phyloP scores from a whole-genome alignment of 1,140 invertebrate species.

The Papilio aristodemus region DNA sequence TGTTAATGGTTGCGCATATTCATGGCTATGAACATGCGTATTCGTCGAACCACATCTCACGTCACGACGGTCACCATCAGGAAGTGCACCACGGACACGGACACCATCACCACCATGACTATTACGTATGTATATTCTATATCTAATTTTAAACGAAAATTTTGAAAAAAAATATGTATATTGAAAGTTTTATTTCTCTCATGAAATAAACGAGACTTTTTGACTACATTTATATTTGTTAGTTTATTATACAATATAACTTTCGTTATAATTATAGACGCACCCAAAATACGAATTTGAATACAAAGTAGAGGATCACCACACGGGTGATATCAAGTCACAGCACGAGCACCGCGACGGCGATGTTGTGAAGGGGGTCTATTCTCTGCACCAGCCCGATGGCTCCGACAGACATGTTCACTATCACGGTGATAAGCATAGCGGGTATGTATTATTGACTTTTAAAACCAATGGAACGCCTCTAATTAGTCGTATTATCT shows the following conservation, averaged over 20 bases:
- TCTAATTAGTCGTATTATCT: too few species aligned
- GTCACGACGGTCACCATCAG: conserved; percentile 45
- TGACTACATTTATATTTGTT: too few species aligned
- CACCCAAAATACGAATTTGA: conserved; percentile 49
- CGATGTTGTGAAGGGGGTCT: conserved; percentile 81
- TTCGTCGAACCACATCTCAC: conserved; percentile 53
- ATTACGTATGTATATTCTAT: too few species aligned
- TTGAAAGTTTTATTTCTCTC: too few species aligned
- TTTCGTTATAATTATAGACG: conserved; percentile 37
- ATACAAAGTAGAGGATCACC: conserved; percentile 66
- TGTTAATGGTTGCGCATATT: conserved; percentile 17
- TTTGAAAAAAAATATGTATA: too few species aligned
- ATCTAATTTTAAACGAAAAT: background rate
- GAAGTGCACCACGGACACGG: conserved; percentile 8
- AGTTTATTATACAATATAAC: too few species aligned
- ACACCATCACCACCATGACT: conserved; percentile 7
- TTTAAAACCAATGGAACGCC: too few species aligned
- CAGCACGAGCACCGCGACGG: conserved; percentile 81
- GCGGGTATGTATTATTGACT: conserved; percentile 57
- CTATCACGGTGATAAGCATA: conserved; percentile 75
- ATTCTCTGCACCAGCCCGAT: conserved; percentile 80
- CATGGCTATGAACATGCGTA: conserved; percentile 38
- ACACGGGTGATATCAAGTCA: conserved; percentile 81
- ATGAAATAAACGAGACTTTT: too few species aligned
- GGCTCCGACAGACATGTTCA: conserved; percentile 79